phyloP scores from a whole-genome alignment of 2,888 invertebrate species.

The Monopis laevigella region DNA sequence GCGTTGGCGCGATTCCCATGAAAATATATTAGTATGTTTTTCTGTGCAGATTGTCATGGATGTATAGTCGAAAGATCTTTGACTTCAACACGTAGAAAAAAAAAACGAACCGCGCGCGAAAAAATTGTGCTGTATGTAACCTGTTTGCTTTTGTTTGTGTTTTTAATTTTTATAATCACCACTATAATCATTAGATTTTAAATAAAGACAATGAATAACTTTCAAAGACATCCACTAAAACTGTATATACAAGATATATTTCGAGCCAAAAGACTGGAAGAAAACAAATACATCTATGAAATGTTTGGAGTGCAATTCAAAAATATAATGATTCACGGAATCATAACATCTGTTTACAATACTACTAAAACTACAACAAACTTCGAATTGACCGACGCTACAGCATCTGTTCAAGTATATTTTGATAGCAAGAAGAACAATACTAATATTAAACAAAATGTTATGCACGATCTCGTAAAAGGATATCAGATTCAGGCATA shows the following conservation, averaged over 20 bases:
- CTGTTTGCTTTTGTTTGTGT: neutral
- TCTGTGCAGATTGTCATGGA: no score
- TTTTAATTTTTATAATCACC: no score
- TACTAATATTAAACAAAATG: constrained; percentile 17
- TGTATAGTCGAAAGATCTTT: no score
- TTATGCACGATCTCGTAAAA: constrained; percentile 31
- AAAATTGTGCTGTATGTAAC: no score
- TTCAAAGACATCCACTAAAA: constrained; percentile 41
- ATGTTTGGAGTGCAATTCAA: constrained; percentile 46
- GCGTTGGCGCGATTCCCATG: no score
- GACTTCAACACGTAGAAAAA: no score
- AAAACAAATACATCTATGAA: constrained; percentile 48
- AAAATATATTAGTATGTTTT: no score
- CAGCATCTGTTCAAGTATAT: constrained; percentile 45
- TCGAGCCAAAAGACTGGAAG: constrained; percentile 37
- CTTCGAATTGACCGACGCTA: constrained; percentile 48
- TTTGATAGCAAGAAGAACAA: constrained; percentile 28
- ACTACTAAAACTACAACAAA: constrained; percentile 28
- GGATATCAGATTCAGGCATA: constrained; percentile 32
- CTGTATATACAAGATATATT: constrained; percentile 53
- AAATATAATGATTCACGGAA: constrained; percentile 51
- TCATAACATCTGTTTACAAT: constrained; percentile 43
- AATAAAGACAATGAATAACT: constrained; percentile 18
- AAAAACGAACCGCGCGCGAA: no score
- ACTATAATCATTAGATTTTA: neutral